phyloP scores from a whole-genome alignment of 2,888 invertebrate species.

The Ephialtes manifestator region DNA sequence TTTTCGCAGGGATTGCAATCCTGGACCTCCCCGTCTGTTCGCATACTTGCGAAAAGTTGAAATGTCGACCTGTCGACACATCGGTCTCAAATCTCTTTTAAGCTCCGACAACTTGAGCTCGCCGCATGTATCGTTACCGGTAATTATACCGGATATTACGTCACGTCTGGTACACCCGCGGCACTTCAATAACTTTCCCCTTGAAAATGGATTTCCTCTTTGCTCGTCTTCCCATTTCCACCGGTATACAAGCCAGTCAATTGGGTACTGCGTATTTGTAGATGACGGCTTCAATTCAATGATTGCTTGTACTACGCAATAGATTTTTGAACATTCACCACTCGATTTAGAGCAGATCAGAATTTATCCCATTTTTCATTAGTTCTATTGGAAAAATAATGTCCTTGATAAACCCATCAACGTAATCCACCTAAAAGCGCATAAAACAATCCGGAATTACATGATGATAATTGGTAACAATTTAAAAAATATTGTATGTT shows the following conservation, averaged over 20 bases:
- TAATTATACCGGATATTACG: slow-evolving; percentile 60
- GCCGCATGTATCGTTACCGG: slow-evolving; percentile 12
- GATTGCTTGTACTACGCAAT: not conserved
- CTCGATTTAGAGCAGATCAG: no score
- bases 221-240: slow-evolving; percentile 7
- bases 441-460: no score
- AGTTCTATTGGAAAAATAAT: no score
- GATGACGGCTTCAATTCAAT: not conserved
- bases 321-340: no score
- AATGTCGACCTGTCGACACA: slow-evolving; percentile 21
- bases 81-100: slow-evolving; percentile 7
- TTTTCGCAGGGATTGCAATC: not conserved
- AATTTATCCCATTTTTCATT: no score
- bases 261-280: not conserved
- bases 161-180: slow-evolving; percentile 17
- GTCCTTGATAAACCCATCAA: no score
- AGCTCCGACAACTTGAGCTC: not conserved
- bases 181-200: slow-evolving; percentile 17
- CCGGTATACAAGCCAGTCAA: not conserved
- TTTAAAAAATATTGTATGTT: no score
- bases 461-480: no score
- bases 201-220: slow-evolving; percentile 28
- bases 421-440: no score
- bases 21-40: not conserved
- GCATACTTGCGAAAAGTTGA: slow-evolving; percentile 42